These are phyloP conservation scores for Danio aesculapii DNA, from an alignment of 2,797 vertebrate species.

Conservation along the genomic window DNA sequence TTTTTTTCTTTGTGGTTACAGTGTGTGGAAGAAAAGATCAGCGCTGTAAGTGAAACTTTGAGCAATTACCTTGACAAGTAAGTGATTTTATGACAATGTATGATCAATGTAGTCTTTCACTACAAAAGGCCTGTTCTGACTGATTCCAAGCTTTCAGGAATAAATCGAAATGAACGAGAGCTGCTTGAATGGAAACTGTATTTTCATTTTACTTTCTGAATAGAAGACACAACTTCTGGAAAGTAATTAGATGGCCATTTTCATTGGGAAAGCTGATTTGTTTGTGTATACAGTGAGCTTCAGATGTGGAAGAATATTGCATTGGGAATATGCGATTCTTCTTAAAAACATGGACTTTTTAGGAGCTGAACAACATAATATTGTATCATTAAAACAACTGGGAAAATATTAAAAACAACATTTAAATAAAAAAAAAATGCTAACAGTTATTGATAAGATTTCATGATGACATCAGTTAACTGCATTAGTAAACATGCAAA, in stretches of 20 bases:
- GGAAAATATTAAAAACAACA: not conserved
- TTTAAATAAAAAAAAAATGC: not conserved
- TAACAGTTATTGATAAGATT: no score
- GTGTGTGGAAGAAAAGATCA: slow-evolving; percentile 37
- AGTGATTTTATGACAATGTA: slow-evolving; percentile 65
- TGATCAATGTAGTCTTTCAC: slow-evolving; percentile 61
- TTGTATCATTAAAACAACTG: not conserved
- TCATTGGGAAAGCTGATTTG: slow-evolving; percentile 12
- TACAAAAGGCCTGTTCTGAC: slow-evolving; percentile 35
- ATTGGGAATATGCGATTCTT: not conserved
- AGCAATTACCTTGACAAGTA: slow-evolving; percentile 68
- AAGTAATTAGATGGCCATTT: slow-evolving; percentile 32
- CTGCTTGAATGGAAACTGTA: slow-evolving; percentile 29
- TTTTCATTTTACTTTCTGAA: slow-evolving; percentile 44
- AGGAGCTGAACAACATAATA: not conserved
- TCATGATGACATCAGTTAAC: no score
- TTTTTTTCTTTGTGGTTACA: not conserved
- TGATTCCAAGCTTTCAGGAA: slow-evolving; percentile 43
- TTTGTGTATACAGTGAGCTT: not conserved
- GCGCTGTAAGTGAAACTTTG: slow-evolving; percentile 55
- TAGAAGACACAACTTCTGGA: slow-evolving; percentile 27
- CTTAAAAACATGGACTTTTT: not conserved
- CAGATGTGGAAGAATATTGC: not conserved
- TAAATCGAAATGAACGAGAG: slow-evolving; percentile 34
- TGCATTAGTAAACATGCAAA: no score